These are phyloP conservation scores for Chrysopilus asiliformis DNA, from an alignment of 2,888 invertebrate species.

Conservation along the genomic window DNA sequence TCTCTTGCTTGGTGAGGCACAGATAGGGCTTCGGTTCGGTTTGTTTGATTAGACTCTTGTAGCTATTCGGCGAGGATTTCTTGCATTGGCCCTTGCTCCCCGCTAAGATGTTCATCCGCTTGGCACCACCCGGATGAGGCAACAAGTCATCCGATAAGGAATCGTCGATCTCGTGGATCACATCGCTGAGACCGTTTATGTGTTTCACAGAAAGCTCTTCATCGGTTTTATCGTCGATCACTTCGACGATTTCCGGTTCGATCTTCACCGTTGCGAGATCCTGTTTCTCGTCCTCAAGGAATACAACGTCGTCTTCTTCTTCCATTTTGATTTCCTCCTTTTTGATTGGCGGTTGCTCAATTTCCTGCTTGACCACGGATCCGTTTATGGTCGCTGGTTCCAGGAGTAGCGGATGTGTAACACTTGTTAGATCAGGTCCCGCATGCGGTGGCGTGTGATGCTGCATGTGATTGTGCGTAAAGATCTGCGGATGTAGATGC, in stretches of 20 bases:
- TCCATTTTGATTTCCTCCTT: conserved; percentile 34
- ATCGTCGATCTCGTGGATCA: conserved; percentile 1
- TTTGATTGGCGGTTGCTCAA: no score
- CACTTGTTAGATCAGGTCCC: conserved; percentile 5
- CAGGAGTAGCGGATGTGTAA: conserved; percentile 9
- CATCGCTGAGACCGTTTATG: no score
- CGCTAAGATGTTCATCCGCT: conserved; percentile 30
- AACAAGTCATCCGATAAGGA: background rate
- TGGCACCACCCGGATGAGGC: conserved; percentile 10
- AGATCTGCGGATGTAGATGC: conserved; percentile 13
- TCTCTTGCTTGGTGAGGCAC: conserved; percentile 26
- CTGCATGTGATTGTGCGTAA: conserved; percentile 10
- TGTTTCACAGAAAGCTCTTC: background rate
- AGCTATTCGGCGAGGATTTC: conserved; percentile 30
- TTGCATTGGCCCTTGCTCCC: conserved; percentile 26
- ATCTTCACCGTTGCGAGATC: conserved; percentile 30
- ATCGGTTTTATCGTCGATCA: conserved; percentile 12
- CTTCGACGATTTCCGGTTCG: conserved; percentile 22
- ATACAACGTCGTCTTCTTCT: conserved; percentile 21
- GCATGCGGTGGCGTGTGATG: conserved; percentile 6
- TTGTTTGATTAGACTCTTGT: conserved; percentile 35
- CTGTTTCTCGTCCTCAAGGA: conserved; percentile 18
- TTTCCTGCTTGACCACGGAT: conserved; percentile 7
- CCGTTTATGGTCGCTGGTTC: conserved; percentile 1
- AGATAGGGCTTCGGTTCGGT: conserved; percentile 33